Evolutionary conservation across 37 sponge, comb jelly and placozoan genomes (phyloP), one percentile per base, ranked within the genome.

Genomic region (Haliclona indistincta): DNA sequence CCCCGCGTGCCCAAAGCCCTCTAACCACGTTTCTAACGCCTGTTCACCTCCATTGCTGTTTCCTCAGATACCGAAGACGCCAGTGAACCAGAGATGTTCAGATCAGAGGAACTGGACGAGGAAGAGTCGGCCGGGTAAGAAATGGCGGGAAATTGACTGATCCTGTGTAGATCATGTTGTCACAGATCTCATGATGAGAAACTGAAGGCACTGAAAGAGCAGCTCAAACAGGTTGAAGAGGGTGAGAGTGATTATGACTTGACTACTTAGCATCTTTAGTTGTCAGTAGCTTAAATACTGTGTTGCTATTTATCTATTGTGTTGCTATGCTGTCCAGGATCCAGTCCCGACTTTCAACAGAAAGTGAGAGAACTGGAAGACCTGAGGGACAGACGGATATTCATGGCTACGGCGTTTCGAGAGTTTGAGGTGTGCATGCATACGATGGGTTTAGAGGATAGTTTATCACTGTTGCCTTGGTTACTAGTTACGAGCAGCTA

Each of bases 11-110:
- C n/a, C n/a, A n/a, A n/a, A n/a, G n/a, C n/a, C n/a, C n/a, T n/a
- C n/a, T n/a, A n/a, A n/a, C n/a, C n/a, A n/a, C n/a, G n/a, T n/a
- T n/a, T n/a, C n/a, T n/a, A n/a, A n/a, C n/a, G n/a, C n/a, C n/a
- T n/a, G n/a, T n/a, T 13, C 49, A 17, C 13, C 13, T 47, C 49
- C 22, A n/a, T 58, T 44, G 20, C 40, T 68, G 52, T 33, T 34
- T 29, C 47, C 38, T 6, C 44, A 88, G 93, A 93, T 63, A 93
- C 93, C 30, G 93, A 93, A 41, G 93, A 88, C 43, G 93, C 93
- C 11, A 93, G 93, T 81, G 93, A 93, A 74, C 70, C 86, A 17
- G 93, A 93, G 38, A 68, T 43, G 45, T 76, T 73, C 10, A 82
- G 60, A 20, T 42, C 54, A 29, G 88, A 86, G n/a, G 42, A 60